These are phyloP conservation scores for Sipha flava DNA, from an alignment of 1,140 invertebrate genomes.

Conservation along the genomic window DNA sequence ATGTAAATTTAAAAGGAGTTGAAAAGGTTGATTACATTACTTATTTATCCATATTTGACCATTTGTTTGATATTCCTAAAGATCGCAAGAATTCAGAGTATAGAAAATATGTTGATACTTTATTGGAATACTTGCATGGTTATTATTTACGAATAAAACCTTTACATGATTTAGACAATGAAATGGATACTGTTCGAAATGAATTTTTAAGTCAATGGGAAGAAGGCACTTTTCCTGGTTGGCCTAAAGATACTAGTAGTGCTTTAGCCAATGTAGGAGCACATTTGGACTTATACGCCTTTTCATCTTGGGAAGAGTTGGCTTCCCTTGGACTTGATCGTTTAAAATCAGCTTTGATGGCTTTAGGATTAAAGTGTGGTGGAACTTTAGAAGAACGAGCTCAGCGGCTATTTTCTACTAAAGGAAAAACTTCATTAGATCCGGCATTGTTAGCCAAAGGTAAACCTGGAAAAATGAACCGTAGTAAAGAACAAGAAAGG, in stretches of 20 bases:
- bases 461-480: slow-evolving; percentile 59
- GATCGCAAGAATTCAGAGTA: slow-evolving; percentile 92
- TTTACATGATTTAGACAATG: slow-evolving; percentile 72
- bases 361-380: slow-evolving; percentile 95
- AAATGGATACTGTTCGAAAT: slow-evolving; percentile 65
- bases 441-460: slow-evolving; percentile 83
- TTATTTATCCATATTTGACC: slow-evolving; percentile 90
- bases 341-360: slow-evolving; percentile 94
- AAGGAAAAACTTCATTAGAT: slow-evolving; percentile 85
- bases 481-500: slow-evolving; percentile 58
- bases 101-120: slow-evolving; percentile 70
- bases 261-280: slow-evolving; percentile 87
- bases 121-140: slow-evolving; percentile 81
- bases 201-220: slow-evolving; percentile 87
- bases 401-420: slow-evolving; percentile 88
- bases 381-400: slow-evolving; percentile 95
- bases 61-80: slow-evolving; percentile 90
- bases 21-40: slow-evolving; percentile 95
- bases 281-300: slow-evolving; percentile 92
- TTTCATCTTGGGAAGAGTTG: slow-evolving; percentile 95
- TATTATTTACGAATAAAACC: slow-evolving; percentile 84
- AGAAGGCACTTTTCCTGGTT: slow-evolving; percentile 81
- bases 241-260: slow-evolving; percentile 93
- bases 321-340: slow-evolving; percentile 93
- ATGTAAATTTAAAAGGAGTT: slow-evolving; percentile 93